phyloP scores from a whole-genome alignment of 2,888 invertebrate genomes.

The Ophioninae sp. region DNA sequence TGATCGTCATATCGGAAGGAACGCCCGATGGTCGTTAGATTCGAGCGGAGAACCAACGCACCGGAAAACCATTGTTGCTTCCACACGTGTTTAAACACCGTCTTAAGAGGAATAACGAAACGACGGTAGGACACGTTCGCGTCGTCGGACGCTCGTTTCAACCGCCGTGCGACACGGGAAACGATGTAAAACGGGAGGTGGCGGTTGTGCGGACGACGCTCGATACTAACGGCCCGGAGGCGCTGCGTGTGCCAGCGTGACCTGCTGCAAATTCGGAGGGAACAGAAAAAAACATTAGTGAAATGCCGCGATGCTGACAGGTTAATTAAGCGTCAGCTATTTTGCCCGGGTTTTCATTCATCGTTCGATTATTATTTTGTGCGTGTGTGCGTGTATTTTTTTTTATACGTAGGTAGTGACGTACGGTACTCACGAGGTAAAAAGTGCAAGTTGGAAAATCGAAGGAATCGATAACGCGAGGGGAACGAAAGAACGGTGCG shows the following conservation, averaged over 20 bases:
- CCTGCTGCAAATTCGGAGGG: background rate
- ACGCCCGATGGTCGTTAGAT: background rate
- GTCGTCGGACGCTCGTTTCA: slow-evolving; percentile 4
- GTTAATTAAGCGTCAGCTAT: background rate
- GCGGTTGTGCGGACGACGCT: slow-evolving; percentile 57
- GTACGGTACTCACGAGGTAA: too few species aligned
- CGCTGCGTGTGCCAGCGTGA: slow-evolving; percentile 39
- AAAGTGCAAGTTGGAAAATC: too few species aligned
- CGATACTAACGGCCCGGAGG: slow-evolving; percentile 51
- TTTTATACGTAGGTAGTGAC: background rate
- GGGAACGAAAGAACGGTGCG: background rate
- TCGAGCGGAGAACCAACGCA: background rate
- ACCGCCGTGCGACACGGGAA: background rate
- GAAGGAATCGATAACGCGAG: too few species aligned
- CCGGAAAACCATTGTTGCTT: background rate
- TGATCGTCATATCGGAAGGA: background rate
- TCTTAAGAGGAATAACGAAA: background rate
- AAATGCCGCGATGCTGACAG: background rate
- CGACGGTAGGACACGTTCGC: background rate
- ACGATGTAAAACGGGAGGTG: slow-evolving; percentile 28
- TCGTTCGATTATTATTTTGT: background rate
- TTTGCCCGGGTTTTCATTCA: background rate
- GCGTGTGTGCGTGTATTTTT: too few species aligned
- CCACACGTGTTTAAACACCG: background rate
- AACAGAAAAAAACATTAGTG: background rate